Evolutionary conservation across 2,113 vertebrate species (phyloP).

Genomic region (Scolopax mira): DNA sequence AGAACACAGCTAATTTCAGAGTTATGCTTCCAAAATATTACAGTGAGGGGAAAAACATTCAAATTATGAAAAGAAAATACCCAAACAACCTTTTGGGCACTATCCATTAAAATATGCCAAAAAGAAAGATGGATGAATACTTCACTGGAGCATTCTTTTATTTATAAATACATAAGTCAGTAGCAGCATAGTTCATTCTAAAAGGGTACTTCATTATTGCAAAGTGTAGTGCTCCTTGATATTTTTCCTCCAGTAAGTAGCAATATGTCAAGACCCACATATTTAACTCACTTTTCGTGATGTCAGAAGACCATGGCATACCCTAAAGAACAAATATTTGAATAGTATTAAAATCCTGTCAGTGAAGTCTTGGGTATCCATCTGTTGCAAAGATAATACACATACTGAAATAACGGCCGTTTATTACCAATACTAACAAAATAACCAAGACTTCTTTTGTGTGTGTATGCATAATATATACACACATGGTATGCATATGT

Average conservation of each 20-base stretch:
- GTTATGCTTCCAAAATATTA: not conserved
- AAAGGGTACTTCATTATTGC: slow-evolving; percentile 51
- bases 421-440: slow-evolving; percentile 19
- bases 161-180: slow-evolving; percentile 35
- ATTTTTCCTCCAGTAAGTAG: slow-evolving; percentile 15
- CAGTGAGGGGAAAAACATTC: not conserved
- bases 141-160: slow-evolving; percentile 25
- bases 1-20: not conserved
- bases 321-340: slow-evolving; percentile 40
- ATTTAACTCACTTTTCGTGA: slow-evolving; percentile 14
- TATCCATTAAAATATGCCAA: not conserved
- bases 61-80: not conserved
- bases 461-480: not conserved
- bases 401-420: slow-evolving; percentile 3
- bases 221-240: not conserved
- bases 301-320: slow-evolving; percentile 30
- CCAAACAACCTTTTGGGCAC: not conserved
- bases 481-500: not conserved
- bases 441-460: not conserved
- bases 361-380: not conserved
- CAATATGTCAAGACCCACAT: not conserved
- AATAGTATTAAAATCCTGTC: slow-evolving; percentile 3
- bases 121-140: slow-evolving; percentile 14
- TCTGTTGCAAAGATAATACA: slow-evolving; percentile 2
- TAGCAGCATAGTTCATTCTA: slow-evolving; percentile 29